Evolutionary conservation across 2,888 invertebrate species (phyloP).

Genomic region (Andricus quercusramuli): DNA sequence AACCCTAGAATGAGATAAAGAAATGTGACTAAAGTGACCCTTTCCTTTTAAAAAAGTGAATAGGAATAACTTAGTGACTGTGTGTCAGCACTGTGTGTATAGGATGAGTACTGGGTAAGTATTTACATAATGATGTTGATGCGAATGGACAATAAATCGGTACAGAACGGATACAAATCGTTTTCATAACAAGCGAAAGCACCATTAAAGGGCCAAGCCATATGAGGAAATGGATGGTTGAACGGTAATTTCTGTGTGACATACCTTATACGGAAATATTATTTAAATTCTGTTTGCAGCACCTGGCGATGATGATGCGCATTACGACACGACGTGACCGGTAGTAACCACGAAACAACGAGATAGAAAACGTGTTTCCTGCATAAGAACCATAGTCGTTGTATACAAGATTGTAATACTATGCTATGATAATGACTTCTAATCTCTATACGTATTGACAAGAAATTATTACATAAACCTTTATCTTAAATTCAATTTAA

Average conservation of each 20-base stretch:
- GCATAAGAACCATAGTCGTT: neutral
- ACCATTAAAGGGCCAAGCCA: slow-evolving; percentile 20
- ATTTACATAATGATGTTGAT: neutral
- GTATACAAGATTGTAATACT: neutral
- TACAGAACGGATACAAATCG: slow-evolving; percentile 44
- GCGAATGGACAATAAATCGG: neutral
- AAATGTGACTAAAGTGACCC: no score
- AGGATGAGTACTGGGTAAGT: no score
- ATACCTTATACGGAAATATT: slow-evolving; percentile 37
- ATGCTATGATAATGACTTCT: neutral
- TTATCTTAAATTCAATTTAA: no score
- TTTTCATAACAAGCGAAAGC: slow-evolving; percentile 13
- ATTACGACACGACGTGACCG: slow-evolving; percentile 5
- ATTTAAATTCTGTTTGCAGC: slow-evolving; percentile 25
- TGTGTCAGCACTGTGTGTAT: no score
- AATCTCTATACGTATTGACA: neutral
- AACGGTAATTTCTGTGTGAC: slow-evolving; percentile 34
- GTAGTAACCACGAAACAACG: slow-evolving; percentile 9
- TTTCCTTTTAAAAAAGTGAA: no score
- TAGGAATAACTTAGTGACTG: no score
- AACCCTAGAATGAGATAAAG: no score
- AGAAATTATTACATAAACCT: neutral
- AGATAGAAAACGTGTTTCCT: slow-evolving; percentile 3
- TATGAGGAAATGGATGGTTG: neutral
- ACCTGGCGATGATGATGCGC: slow-evolving; percentile 12